A percentile compares a stretch with the other conserved stretches of the same genome.
Conservation (phyloP, 2,888 invertebrate genomes). For the Nomada flava region DNA sequence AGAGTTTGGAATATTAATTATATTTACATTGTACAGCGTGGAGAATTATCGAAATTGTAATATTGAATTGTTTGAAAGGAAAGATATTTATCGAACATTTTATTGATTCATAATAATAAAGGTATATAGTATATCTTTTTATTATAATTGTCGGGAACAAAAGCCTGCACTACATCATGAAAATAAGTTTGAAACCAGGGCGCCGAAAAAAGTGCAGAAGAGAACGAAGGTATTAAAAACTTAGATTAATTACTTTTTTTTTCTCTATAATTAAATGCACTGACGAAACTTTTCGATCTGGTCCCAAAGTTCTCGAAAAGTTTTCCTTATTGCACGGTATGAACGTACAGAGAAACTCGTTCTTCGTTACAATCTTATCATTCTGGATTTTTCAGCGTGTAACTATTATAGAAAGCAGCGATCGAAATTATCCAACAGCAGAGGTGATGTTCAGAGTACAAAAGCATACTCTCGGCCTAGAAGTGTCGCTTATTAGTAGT, state of each 20-base stretch:
- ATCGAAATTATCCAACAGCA: neutral
- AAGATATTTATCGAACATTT: too few species aligned
- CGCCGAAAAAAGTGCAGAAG: neutral
- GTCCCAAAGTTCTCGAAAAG: neutral
- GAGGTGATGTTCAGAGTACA: conserved; percentile 29
- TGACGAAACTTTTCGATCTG: neutral
- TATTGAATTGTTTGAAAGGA: too few species aligned
- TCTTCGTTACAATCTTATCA: neutral
- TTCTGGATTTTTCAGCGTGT: neutral
- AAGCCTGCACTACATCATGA: too few species aligned
- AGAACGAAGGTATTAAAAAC: neutral
- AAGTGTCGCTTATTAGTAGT: conserved; percentile 59
- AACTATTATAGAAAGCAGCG: neutral
- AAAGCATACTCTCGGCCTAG: conserved; percentile 33
- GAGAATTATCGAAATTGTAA: neutral
- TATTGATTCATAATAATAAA: too few species aligned
- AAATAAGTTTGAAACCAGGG: too few species aligned
- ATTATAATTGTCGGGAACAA: too few species aligned
- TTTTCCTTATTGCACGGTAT: too few species aligned
- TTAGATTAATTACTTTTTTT: neutral
- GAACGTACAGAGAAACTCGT: too few species aligned
- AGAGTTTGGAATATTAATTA: too few species aligned
- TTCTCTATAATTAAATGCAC: neutral
- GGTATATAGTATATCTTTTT: too few species aligned
- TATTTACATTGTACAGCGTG: too few species aligned